Evolutionary conservation across 1,140 invertebrate genomes (phyloP), one percentile per base, ranked within the genome.

Genomic region (Calliphora vicina): DNA sequence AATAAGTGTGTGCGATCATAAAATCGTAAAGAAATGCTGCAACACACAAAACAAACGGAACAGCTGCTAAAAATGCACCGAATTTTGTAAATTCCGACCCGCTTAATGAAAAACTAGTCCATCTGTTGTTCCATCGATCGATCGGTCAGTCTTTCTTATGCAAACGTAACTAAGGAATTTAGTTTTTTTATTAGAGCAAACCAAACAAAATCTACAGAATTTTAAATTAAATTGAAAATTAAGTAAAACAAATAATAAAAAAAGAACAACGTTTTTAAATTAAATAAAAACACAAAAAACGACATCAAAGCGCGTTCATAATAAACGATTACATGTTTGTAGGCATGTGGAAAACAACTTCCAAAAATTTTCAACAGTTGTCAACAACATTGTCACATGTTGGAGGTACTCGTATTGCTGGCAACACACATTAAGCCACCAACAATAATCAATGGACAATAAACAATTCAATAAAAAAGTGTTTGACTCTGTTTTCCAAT

Each of bases 141-240:
- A n/a, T 57, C 50, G 50, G 50, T n/a, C n/a, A 57, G 50, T n/a
- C 50, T 57, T 57, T 57, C 50, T 57, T 57, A 57, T 57, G 50
- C 50, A 57, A 57, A 57, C 50, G 50, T 57, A 57, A 57, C n/a
- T 57, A n/a, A 57, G 50, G 50, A 57, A 57, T 57, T 57, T 57
- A 2, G 50, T 57, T 57, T 57, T 45, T 57, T 57, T 57, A 35
- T 35, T 35, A 45, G 15, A 45, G 43, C 9, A 45, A 45, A 57
- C n/a, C 50, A 57, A 57, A 5, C 5, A n/a, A n/a, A n/a, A n/a
- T n/a, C 45, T n/a, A 57, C 2, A 57, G n/a, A 35, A 35, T 35
- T 35, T 35, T 5, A 35, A 35, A 35, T 35, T 35, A 29, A 29
- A 29, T 29, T 29, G 29, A 29, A 29, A 29, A 29, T 29, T 29